A percentile compares a stretch with the other conserved stretches of the same genome.
phyloP scores from a whole-genome alignment of 2,797 vertebrate genomes.

The Delichon dasypus region DNA sequence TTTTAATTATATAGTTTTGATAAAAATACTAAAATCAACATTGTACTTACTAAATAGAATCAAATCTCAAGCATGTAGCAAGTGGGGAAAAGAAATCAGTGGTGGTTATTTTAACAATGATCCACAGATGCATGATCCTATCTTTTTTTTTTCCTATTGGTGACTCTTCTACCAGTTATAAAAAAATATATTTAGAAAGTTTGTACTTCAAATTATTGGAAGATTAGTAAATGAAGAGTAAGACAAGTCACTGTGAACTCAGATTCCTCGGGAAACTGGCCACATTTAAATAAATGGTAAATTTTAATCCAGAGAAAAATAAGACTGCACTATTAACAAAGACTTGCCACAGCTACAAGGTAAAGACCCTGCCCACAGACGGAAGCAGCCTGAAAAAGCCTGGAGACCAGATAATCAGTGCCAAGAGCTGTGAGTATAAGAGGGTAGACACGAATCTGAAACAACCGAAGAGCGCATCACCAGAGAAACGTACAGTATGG shows the following conservation, averaged over 20 bases:
- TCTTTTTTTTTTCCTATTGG: neutral
- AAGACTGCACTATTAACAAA: neutral
- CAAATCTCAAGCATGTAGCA: neutral
- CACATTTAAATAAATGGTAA: neutral
- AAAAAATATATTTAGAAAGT: neutral
- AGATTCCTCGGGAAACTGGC: neutral
- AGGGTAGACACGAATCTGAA: neutral
- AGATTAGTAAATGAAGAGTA: neutral
- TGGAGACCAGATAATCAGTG: neutral
- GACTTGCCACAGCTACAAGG: neutral
- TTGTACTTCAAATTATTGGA: neutral
- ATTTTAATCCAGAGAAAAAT: neutral
- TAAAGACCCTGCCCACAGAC: neutral
- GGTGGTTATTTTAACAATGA: neutral
- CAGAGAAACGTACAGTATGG: neutral
- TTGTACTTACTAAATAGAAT: neutral
- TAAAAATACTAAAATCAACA: neutral
- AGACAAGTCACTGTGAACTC: neutral
- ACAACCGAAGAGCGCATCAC: neutral
- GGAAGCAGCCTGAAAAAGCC: neutral
- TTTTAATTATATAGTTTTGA: conserved; percentile 31
- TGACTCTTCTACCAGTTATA: neutral
- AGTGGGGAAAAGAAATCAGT: neutral
- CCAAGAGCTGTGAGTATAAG: neutral
- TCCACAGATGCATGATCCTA: neutral